These are phyloP conservation scores for Phrynosoma platyrhinos DNA, from an alignment of 2,113 vertebrate species.

Conservation along the genomic window DNA sequence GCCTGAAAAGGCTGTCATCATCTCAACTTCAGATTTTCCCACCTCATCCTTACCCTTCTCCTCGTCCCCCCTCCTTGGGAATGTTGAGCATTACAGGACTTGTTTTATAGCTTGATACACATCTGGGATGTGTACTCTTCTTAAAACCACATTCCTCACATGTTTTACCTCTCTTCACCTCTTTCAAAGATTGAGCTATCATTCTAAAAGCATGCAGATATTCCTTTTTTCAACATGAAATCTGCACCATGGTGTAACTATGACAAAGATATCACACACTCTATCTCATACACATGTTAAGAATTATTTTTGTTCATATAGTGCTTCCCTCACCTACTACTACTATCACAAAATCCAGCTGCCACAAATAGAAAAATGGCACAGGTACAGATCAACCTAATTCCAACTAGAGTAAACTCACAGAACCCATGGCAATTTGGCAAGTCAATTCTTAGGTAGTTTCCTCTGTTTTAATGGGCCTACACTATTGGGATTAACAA, in stretches of 20 bases:
- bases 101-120: slow-evolving; percentile 3
- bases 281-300: rapidly evolving
- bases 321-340: background rate
- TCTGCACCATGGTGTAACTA: background rate
- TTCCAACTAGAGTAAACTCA: no score
- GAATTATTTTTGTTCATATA: background rate
- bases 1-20: background rate
- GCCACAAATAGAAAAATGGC: background rate
- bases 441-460: no score
- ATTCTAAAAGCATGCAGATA: background rate
- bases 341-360: background rate
- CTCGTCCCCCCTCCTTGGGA: background rate
- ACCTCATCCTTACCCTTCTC: no score
- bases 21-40: rapidly evolving
- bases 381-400: background rate
- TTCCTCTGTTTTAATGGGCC: no score
- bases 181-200: background rate
- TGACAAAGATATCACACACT: rapidly evolving
- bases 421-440: no score
- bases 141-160: background rate
- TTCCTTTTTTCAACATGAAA: background rate
- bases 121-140: background rate
- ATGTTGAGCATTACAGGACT: slow-evolving; percentile 21
- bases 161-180: slow-evolving; percentile 11
- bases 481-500: no score